phyloP scores from a whole-genome alignment of 1,140 invertebrate species.

The Cryptotermes secundus region DNA sequence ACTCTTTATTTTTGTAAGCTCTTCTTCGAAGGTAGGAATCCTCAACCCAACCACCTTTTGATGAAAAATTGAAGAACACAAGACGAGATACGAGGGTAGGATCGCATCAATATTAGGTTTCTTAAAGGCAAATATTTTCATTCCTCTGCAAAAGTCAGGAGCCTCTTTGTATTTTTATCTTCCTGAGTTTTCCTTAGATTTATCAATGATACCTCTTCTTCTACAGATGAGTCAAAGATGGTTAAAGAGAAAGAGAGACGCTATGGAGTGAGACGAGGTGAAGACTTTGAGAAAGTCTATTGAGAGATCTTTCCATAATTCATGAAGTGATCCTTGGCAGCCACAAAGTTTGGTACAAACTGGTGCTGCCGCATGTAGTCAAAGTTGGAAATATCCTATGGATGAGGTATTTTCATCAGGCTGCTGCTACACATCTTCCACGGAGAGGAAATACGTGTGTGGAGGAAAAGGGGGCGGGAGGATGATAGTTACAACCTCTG shows the following conservation, averaged over 20 bases:
- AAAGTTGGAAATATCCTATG: background rate
- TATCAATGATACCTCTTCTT: background rate
- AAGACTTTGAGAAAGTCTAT: background rate
- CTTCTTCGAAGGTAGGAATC: background rate
- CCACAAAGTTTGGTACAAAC: slow-evolving; percentile 8
- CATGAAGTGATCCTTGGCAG: background rate
- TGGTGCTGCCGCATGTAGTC: background rate
- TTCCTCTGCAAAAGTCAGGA: background rate
- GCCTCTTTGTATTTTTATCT: background rate
- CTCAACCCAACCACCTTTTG: background rate
- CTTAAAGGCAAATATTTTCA: slow-evolving; percentile 5
- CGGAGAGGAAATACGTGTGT: too few relatives aligned
- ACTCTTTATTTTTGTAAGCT: background rate
- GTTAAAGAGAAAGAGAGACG: background rate
- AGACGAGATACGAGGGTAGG: background rate
- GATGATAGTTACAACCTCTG: background rate
- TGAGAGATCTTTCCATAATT: background rate
- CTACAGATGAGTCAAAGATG: background rate
- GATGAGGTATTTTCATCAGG: slow-evolving; percentile 1
- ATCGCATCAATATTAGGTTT: background rate
- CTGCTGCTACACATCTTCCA: background rate
- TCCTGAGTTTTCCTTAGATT: background rate
- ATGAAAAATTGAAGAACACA: background rate
- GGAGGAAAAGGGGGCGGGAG: too few relatives aligned
- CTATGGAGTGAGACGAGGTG: background rate